These are phyloP conservation scores for Labroides dimidiatus DNA, from an alignment of 2,797 vertebrate species.

Conservation along the genomic window DNA sequence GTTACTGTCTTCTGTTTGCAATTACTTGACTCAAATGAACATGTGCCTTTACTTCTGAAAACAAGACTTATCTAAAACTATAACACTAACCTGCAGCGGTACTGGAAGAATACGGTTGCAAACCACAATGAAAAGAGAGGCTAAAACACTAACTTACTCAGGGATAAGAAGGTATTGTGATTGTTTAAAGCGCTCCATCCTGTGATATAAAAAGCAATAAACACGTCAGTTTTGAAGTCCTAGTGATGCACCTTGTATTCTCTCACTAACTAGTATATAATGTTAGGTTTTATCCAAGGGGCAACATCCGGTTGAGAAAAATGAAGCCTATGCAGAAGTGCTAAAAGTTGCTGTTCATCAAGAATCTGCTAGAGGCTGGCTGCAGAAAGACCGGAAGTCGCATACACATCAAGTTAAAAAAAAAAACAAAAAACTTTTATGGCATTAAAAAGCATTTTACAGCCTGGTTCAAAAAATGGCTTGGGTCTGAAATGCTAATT, in stretches of 20 bases:
- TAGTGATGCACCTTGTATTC: neutral
- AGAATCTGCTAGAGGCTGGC: too few relatives aligned
- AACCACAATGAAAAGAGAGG: neutral
- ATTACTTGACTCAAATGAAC: slow-evolving; percentile 34
- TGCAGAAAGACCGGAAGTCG: too few relatives aligned
- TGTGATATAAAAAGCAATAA: slow-evolving; percentile 25
- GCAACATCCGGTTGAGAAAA: too few relatives aligned
- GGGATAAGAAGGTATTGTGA: neutral
- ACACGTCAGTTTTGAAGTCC: neutral
- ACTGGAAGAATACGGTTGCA: neutral
- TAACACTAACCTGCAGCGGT: neutral
- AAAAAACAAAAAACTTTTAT: too few relatives aligned
- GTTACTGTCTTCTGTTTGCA: neutral
- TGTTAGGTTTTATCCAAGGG: neutral
- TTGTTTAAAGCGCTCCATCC: slow-evolving; percentile 15
- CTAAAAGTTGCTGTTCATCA: too few relatives aligned
- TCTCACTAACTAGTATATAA: neutral
- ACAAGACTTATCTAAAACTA: neutral
- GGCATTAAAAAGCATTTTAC: too few relatives aligned
- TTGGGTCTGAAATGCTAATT: too few relatives aligned
- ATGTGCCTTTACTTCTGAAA: slow-evolving; percentile 51
- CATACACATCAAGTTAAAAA: too few relatives aligned
- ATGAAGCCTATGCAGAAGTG: too few relatives aligned
- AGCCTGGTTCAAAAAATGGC: too few relatives aligned
- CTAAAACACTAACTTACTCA: neutral